These are phyloP conservation scores for Microchirus variegatus DNA, from an alignment of 2,797 vertebrate genomes.

Conservation along the genomic window DNA sequence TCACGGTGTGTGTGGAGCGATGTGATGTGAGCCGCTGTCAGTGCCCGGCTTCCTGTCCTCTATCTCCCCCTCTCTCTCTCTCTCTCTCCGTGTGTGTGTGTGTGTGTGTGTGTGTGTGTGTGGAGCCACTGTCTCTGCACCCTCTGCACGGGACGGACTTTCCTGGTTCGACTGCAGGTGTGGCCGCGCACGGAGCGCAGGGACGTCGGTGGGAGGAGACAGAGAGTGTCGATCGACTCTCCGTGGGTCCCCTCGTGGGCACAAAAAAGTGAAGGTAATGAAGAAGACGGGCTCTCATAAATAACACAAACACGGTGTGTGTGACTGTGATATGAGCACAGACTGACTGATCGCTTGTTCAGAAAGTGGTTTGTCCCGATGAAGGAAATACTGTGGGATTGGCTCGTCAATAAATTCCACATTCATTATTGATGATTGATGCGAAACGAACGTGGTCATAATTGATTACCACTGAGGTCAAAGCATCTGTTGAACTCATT, in stretches of 20 bases:
- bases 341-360: background rate
- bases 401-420: slow-evolving; percentile 10
- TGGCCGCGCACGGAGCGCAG: slow-evolving; percentile 56
- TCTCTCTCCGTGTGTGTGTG: background rate
- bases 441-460: slow-evolving; percentile 15
- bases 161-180: slow-evolving; percentile 81
- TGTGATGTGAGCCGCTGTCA: slow-evolving; percentile 1
- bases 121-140: too few relatives aligned
- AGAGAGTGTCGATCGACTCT: slow-evolving; percentile 8
- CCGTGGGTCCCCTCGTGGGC: slow-evolving; percentile 20
- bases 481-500: background rate
- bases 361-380: background rate
- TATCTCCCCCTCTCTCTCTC: slow-evolving; percentile 7
- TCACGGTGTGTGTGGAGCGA: background rate
- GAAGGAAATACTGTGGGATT: background rate
- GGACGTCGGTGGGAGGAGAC: slow-evolving; percentile 64
- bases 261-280: slow-evolving; percentile 35
- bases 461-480: slow-evolving; percentile 19
- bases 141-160: slow-evolving; percentile 58
- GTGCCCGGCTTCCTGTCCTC: slow-evolving; percentile 4
- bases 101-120: too few relatives aligned
- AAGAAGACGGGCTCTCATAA: too few relatives aligned
- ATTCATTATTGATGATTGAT: slow-evolving; percentile 16
- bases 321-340: slow-evolving; percentile 8
- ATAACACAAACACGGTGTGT: slow-evolving; percentile 15